These are phyloP conservation scores for Acrocera orbiculus DNA, from an alignment of 2,888 invertebrate genomes.

Conservation along the genomic window DNA sequence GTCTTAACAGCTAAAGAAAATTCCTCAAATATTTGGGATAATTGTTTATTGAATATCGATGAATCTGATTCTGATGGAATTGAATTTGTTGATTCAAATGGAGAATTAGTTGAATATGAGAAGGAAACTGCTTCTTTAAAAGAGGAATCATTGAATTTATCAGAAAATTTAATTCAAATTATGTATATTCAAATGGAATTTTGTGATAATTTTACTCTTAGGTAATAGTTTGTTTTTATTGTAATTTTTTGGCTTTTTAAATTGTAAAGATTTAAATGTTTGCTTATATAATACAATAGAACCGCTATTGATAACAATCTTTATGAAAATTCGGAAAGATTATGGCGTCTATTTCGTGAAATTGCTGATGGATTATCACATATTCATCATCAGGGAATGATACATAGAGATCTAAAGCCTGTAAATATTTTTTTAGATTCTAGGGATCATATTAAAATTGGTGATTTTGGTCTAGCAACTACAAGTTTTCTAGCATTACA, in stretches of 20 bases:
- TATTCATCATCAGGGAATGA: slow-evolving; percentile 33
- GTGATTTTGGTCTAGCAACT: slow-evolving; percentile 93
- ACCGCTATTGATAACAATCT: slow-evolving; percentile 75
- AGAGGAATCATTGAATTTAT: slow-evolving; percentile 17
- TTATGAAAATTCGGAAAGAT: slow-evolving; percentile 54
- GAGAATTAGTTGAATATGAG: slow-evolving; percentile 22
- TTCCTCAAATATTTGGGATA: slow-evolving; percentile 17
- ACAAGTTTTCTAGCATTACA: slow-evolving; percentile 41
- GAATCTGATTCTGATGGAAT: slow-evolving; percentile 29
- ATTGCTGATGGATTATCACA: slow-evolving; percentile 78
- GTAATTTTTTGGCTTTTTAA: background rate
- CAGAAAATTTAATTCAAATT: slow-evolving; percentile 28
- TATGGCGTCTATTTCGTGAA: slow-evolving; percentile 88
- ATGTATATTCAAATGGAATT: slow-evolving; percentile 98
- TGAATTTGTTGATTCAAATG: slow-evolving; percentile 29
- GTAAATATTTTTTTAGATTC: slow-evolving; percentile 70
- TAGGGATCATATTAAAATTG: slow-evolving; percentile 88
- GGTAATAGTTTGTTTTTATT: slow-evolving; percentile 35
- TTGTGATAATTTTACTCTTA: slow-evolving; percentile 87
- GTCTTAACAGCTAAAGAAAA: slow-evolving; percentile 21
- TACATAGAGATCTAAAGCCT: slow-evolving; percentile 7
- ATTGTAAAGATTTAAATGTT: too few species aligned
- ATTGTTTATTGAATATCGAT: slow-evolving; percentile 16
- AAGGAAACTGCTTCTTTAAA: slow-evolving; percentile 17
- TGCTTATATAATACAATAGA: too few species aligned